These are phyloP conservation scores for Anguilla anguilla DNA, from an alignment of 2,797 vertebrate genomes.

Conservation along the genomic window DNA sequence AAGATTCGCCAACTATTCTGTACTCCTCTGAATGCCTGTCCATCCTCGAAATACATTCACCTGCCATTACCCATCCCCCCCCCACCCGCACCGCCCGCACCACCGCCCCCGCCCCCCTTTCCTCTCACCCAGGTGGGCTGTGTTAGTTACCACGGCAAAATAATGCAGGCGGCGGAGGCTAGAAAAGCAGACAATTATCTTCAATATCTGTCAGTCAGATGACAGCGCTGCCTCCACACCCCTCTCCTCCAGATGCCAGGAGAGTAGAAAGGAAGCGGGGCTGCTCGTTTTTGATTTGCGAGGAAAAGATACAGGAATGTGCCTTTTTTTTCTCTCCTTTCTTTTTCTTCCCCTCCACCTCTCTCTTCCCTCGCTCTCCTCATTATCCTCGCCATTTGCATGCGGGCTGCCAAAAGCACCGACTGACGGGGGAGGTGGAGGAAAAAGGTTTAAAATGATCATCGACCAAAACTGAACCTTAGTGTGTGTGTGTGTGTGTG, in stretches of 20 bases:
- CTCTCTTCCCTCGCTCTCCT: slow-evolving; percentile 55
- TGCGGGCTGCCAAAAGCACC: slow-evolving; percentile 71
- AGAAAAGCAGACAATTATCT: slow-evolving; percentile 82
- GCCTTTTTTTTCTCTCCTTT: slow-evolving; percentile 56
- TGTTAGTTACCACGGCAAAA: slow-evolving; percentile 68
- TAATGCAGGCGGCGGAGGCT: slow-evolving; percentile 73
- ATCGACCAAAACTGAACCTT: slow-evolving; percentile 57
- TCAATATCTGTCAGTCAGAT: slow-evolving; percentile 82
- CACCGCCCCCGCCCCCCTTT: background rate
- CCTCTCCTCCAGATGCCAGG: slow-evolving; percentile 55
- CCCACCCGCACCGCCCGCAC: slow-evolving; percentile 14
- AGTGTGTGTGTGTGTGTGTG: slow-evolving; percentile 32
- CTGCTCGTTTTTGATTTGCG: slow-evolving; percentile 71
- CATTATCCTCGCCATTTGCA: slow-evolving; percentile 77
- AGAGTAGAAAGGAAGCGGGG: slow-evolving; percentile 71
- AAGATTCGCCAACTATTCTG: slow-evolving; percentile 8
- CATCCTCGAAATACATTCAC: background rate
- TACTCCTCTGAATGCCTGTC: background rate
- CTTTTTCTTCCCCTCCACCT: slow-evolving; percentile 37
- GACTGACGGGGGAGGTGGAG: slow-evolving; percentile 66
- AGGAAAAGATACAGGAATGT: slow-evolving; percentile 54
- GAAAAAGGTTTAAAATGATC: slow-evolving; percentile 76
- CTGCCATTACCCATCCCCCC: background rate
- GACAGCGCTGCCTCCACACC: slow-evolving; percentile 63
- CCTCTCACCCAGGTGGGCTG: slow-evolving; percentile 73